Base-by-base conservation (phyloP, 2,797 vertebrate species). In the Somateria mollissima region DNA sequence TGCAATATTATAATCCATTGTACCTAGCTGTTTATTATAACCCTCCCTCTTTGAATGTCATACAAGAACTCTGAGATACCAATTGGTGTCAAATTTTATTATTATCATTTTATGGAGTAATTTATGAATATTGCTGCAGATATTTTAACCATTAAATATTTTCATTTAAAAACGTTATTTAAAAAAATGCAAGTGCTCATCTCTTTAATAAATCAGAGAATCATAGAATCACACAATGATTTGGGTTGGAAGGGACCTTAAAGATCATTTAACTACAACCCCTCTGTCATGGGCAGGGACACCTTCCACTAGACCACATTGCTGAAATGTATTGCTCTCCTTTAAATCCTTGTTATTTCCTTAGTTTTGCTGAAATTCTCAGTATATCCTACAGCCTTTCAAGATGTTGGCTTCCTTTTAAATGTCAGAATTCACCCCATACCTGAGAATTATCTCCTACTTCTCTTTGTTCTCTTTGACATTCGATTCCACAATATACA, bases 331-430 rank as follows among this genome's bases (percentile, higher is more conserved):
- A 71, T 64, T 76, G 34, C 53, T 94, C 84, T 66, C 49, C 43
- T 69, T 95, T 57, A 90, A 92, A 76, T 79, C 32, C 47, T 11
- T 82, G 21, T 49, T 89, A 81, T 62, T 93, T 64, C 65, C 32
- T 66, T 73, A 64, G 37, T 70, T 88, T 69, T 6, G 4, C 20
- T 91, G 70, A 90, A 86, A 86, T 76, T 72, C 60, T 89, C 71
- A 71, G 28, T n/a, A 27, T 83, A 34, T 32, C 34, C 41, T 77
- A 36, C 20, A 58, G 19, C 27, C 19, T 92, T 89, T 74, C 49
- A 79, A 76, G 20, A 25, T 64, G 15, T 39, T 81, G 51, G 11
- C 12, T 76, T 92, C 64, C 56, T 86, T 79, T 81, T 49, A 61
- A 49, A 11, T 54, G 34, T 54, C 67, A 90, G 51, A 91, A 81